Percentiles rank a stretch among this genome's conserved stretches.
Evolutionary conservation across 2,888 invertebrate species (phyloP).

Genomic region (Cyrtodaria siliqua): DNA sequence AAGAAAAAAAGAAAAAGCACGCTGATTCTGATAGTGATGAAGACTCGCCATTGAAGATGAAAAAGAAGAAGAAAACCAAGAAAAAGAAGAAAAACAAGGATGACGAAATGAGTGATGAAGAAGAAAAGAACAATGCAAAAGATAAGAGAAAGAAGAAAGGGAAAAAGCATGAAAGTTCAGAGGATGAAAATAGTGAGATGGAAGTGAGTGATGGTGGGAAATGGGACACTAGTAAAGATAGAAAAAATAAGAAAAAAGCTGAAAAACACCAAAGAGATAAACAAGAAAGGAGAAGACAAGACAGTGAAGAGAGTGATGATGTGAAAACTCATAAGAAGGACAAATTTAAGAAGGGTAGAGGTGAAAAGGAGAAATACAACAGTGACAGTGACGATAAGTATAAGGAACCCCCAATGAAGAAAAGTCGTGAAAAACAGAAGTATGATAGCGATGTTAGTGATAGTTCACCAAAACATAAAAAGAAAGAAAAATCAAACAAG

Average conservation of each 20-base stretch:
- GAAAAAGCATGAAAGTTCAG: constrained; percentile 35
- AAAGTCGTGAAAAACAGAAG: constrained; percentile 8
- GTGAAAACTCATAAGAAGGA: constrained; percentile 15
- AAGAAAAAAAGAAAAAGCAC: constrained; percentile 49
- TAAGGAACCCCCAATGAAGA: constrained; percentile 13
- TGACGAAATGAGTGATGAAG: constrained; percentile 41
- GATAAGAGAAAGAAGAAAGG: constrained; percentile 35
- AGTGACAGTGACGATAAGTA: constrained; percentile 29
- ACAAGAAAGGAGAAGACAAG: constrained; percentile 4
- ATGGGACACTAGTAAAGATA: not conserved
- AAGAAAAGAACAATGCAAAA: constrained; percentile 18
- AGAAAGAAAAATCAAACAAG: constrained; percentile 33
- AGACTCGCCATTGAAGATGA: constrained; percentile 21
- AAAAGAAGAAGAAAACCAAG: constrained; percentile 46
- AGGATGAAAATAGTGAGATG: constrained; percentile 21
- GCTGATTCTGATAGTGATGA: constrained; percentile 46
- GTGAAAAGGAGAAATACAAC: constrained; percentile 1
- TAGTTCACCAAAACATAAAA: constrained; percentile 22
- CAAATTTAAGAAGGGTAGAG: constrained; percentile 1
- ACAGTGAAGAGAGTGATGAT: constrained; percentile 36
- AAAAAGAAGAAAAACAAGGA: constrained; percentile 29
- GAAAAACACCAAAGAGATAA: constrained; percentile 22
- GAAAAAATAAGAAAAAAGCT: constrained; percentile 15
- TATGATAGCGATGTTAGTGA: constrained; percentile 25
- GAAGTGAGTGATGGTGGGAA: not conserved